Evolutionary conservation across 2,797 vertebrate species (phyloP), one percentile per base, ranked within the genome.

Genomic region (Crenichthys baileyi): DNA sequence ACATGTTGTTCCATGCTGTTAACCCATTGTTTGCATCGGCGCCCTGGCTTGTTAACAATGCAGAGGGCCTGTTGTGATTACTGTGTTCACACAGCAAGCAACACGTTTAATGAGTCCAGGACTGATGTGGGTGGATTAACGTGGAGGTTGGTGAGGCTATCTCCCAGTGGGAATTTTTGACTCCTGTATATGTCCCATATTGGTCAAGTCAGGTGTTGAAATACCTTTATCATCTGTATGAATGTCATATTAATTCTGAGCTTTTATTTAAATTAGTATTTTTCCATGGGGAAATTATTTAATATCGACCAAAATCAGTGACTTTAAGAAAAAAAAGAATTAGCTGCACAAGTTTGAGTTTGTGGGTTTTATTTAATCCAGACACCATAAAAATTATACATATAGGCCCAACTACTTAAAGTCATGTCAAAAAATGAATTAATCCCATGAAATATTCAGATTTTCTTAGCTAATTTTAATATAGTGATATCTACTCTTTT

Each of bases 31-130:
- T 80, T 84, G 79, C 75, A 78, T 90, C 73, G 70, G 79, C 50
- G 73, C 72, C 77, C 76, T 53, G 61, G 81, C 85, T 87, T 86
- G 79, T 86, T 78, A 79, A 84, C 87, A 76, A 88, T 87, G 87
- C 87, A 84, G 74, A 77, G 82, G 71, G 85, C 71, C 86, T 88
- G 77, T 88, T 89, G 73, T 88, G 58, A 67, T 85, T 75, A 78
- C 75, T 76, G 85, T 79, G 78, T 91, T 92, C 79, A 81, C 84
- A 82, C 85, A 85, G 92, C 86, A 85, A 92, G 87, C 86, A 70
- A 79, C 82, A 73, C 9, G 1, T 76, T 63, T 74, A 89, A 87
- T 82, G 74, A 85, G 67, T 85, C 73, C 22, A 60, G 60, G 76
- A 78, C 79, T 72, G 73, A 63, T 77, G 75, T 82, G 80, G 79